A percentile compares a stretch with the other conserved stretches of the same genome.
Conservation (phyloP, 2,113 vertebrate genomes). For the Coturnix japonica region DNA sequence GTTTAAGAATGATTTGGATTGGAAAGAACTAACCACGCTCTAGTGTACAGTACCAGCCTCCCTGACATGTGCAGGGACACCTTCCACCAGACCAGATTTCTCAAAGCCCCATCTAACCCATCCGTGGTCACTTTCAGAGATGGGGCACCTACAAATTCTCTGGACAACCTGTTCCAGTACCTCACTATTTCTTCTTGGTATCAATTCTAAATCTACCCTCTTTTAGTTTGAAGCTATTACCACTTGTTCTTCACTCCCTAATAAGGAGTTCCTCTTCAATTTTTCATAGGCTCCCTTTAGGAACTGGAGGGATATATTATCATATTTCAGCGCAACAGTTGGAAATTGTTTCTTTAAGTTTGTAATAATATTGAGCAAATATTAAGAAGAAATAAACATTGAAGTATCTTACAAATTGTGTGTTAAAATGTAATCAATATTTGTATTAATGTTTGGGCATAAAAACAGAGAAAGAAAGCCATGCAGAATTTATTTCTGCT, state of each 20-base stretch:
- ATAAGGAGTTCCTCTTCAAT: neutral
- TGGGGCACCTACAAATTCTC: neutral
- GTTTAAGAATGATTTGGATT: neutral
- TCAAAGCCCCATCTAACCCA: neutral
- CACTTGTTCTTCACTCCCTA: neutral
- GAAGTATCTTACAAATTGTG: conserved; percentile 59
- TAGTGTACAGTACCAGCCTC: neutral
- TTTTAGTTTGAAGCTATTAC: neutral
- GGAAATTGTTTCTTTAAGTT: conserved; percentile 19
- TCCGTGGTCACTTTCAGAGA: neutral
- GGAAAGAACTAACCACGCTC: neutral
- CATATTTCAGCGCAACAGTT: neutral
- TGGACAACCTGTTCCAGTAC: neutral
- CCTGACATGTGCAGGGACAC: neutral
- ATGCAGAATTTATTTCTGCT: conserved; percentile 59
- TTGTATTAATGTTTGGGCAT: conserved; percentile 65
- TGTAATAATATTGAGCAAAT: conserved; percentile 56
- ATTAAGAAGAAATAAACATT: conserved; percentile 42
- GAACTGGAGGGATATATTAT: neutral
- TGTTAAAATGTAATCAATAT: conserved; percentile 73
- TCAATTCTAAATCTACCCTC: neutral
- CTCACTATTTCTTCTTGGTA: neutral
- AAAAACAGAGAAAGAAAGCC: conserved; percentile 46
- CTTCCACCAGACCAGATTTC: neutral
- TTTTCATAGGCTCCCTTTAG: neutral